A percentile compares a stretch with the other conserved stretches of the same genome.
Conservation (phyloP, 1,140 invertebrate species). For the Eufriesea mexicana region DNA sequence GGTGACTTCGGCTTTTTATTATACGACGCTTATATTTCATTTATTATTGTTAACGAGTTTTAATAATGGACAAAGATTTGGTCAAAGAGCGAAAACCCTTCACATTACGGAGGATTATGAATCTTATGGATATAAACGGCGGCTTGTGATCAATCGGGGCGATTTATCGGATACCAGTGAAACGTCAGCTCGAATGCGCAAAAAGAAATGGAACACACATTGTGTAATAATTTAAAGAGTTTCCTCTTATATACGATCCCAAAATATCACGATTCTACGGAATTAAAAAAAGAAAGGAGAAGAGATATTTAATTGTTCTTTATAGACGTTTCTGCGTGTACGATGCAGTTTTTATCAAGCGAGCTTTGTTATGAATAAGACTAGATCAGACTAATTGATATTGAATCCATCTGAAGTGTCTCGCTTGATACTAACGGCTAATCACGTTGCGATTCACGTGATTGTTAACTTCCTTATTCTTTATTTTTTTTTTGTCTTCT, state of each 20-base stretch:
- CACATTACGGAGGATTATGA: slow-evolving; percentile 58
- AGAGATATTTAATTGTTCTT: slow-evolving; percentile 39
- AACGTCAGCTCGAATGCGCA: slow-evolving; percentile 70
- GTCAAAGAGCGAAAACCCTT: slow-evolving; percentile 66
- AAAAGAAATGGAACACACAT: slow-evolving; percentile 59
- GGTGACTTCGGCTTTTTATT: slow-evolving; percentile 71
- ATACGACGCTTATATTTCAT: slow-evolving; percentile 67
- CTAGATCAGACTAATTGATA: background rate
- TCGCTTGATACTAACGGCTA: slow-evolving; percentile 53
- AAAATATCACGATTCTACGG: slow-evolving; percentile 61
- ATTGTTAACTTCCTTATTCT: slow-evolving; percentile 72
- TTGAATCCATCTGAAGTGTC: slow-evolving; percentile 12
- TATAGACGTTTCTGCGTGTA: slow-evolving; percentile 51
- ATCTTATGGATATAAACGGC: slow-evolving; percentile 25
- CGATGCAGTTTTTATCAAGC: slow-evolving; percentile 54
- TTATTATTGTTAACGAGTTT: slow-evolving; percentile 69
- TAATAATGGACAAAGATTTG: slow-evolving; percentile 69
- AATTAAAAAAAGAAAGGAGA: slow-evolving; percentile 50
- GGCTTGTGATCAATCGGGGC: slow-evolving; percentile 67
- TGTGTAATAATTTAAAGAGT: slow-evolving; percentile 72
- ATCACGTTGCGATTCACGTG: slow-evolving; percentile 68
- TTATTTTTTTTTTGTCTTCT: slow-evolving; percentile 49
- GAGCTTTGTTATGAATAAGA: slow-evolving; percentile 7
- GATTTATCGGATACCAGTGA: slow-evolving; percentile 54
- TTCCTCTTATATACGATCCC: slow-evolving; percentile 67